Base-by-base conservation (phyloP, 2,888 invertebrate species). In the Lepidocyrtinus sp. region DNA sequence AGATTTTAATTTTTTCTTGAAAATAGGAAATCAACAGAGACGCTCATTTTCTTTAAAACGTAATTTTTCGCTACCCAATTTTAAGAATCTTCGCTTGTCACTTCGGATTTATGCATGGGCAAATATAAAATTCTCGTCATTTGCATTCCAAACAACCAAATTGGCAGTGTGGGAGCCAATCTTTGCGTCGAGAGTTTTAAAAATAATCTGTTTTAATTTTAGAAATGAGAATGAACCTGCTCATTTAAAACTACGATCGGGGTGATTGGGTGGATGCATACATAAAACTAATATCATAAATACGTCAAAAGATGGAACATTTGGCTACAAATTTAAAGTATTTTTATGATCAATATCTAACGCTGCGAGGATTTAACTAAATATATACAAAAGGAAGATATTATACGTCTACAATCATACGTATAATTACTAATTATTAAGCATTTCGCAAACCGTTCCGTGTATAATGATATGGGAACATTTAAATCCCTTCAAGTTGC, bases 1-100 rank as follows among this genome's bases (percentile, higher is more conserved):
- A 59, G 50, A 62, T 78, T 77, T 63, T 67, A 68, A 62, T 67
- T 72, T 72, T 71, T 71, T 64, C 19, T 36, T 36, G 36, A 59
- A 7, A 59, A n/a, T 46, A 72, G 19, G 26, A 72, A 50, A 62
- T 72, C 26, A 72, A 24, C 15, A 45, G 62, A 55, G 61, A 62
- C 80, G 82, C 71, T 83, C 78, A 80, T 59, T 59, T 59, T 59
- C 59, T 59, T 59, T 21, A 59, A 59, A 59, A 59, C 59, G 59
- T 59, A 84, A 84, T 85, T 84, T 85, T 85, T 85, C 83, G 83
- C 83, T 75, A 83, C 83, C 83, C 84, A 85, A 84, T 84, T 85
- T 84, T 84, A 85, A 84, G 22, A 59, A 59, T 59, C 59, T 59
- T 59, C 22, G 82, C 82, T 82, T 80, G 80, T 80, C 75, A 76